Percentiles rank a stretch among this genome's conserved stretches.
Evolutionary conservation across 2,113 vertebrate genomes (phyloP).

Genomic region (Callospermophilus lateralis): DNA sequence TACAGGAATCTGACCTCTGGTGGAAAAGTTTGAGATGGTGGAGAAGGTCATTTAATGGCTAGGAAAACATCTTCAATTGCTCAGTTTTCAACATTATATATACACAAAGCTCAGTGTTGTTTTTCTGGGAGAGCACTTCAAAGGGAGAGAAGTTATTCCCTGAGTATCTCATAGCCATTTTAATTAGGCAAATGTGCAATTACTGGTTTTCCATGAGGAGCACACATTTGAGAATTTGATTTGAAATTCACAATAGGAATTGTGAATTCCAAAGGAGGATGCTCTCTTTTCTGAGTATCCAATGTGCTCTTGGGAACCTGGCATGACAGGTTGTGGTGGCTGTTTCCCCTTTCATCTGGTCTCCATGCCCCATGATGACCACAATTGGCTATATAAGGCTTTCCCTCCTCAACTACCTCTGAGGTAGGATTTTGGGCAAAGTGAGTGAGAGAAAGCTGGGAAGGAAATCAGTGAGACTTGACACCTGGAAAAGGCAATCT

Average conservation of each 20-base stretch:
- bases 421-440: background rate
- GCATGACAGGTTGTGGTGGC: rapidly evolving
- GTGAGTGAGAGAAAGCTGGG: background rate
- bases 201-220: background rate
- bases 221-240: background rate
- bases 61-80: background rate
- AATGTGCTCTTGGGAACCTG: background rate
- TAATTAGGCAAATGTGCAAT: background rate
- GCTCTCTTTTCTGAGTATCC: background rate
- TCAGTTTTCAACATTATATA: conserved; percentile 32
- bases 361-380: background rate
- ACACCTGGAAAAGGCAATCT: background rate
- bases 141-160: background rate
- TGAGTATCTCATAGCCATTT: background rate
- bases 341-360: background rate
- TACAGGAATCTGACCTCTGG: background rate
- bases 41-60: background rate
- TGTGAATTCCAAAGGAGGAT: background rate
- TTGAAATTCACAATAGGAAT: background rate
- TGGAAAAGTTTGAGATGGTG: background rate
- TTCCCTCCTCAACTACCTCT: background rate
- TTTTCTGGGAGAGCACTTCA: background rate
- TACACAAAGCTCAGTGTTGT: background rate
- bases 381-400: too few species aligned
- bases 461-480: background rate